Conservation (phyloP, 2,797 vertebrate genomes). For the Micromesistius poutassou region DNA sequence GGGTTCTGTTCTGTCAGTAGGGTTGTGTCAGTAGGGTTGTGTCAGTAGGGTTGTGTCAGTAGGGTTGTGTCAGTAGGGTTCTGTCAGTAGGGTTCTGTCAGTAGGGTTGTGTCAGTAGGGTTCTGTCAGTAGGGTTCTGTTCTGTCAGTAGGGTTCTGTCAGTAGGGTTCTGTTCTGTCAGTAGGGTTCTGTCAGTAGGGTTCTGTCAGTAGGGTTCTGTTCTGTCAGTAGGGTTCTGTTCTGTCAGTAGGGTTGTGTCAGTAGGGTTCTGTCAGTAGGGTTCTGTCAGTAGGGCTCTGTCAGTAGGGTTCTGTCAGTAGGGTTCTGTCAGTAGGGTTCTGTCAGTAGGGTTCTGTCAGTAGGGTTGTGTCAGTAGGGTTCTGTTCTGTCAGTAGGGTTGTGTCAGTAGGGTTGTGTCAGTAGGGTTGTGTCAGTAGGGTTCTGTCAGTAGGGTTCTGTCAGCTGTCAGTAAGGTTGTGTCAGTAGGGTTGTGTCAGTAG, state of each 20-base stretch:
- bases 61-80: constrained; percentile 1
- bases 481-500: neutral
- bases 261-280: too few species aligned
- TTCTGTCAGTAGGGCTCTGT: constrained; percentile 13
- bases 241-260: neutral
- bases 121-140: neutral
- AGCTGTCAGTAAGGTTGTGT: neutral
- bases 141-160: constrained; percentile 5
- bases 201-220: constrained; percentile 16
- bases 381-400: constrained; percentile 26
- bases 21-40: neutral
- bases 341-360: constrained; percentile 6
- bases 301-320: neutral
- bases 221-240: neutral
- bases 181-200: neutral
- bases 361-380: neutral
- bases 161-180: neutral
- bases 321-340: constrained; percentile 6
- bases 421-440: neutral
- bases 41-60: constrained; percentile 16
- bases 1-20: neutral
- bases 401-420: constrained; percentile 17
- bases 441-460: constrained; percentile 13
- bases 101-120: neutral
- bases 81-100: constrained; percentile 7